Evolutionary conservation across 2,797 vertebrate genomes (phyloP), one percentile per base, ranked within the genome.

Genomic region (Sebastiscus tertius): DNA sequence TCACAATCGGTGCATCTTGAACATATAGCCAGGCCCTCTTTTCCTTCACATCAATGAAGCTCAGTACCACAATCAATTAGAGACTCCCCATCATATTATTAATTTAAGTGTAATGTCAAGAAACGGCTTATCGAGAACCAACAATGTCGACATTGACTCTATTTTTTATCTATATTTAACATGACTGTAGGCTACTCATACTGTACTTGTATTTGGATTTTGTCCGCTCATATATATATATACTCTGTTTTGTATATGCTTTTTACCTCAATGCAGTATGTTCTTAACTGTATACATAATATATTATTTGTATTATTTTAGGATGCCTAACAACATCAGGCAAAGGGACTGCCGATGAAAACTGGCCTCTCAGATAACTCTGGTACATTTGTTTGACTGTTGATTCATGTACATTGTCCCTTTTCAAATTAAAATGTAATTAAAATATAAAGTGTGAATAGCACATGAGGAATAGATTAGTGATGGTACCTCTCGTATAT

Each of bases 401-500:
- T 49, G 46, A 49, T 0, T 49, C 18, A 49, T 49, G 46, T 20
- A 8, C 18, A 20, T 20, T 20, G 16, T 49, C 18, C 46, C 1
- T 49, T 49, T 2, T 20, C 18, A 49, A 0, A 49, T 49, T 9
- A 49, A 49, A 20, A 0, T 20, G 0, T 0, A 49, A 49, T 4
- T 20, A 49, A 49, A 16, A 27, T 1, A 11, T 18, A 20, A 54
- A 13, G 20, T 6, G 14, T 56, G 14, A 39, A 54, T 1, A 13
- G 3, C 5, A 70, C 2, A 33, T 26, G 22, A 2, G 14, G 18
- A 56, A 10, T 4, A 22, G 24, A 42, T 12, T 36, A 20, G 18
- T 22, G 5, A 33, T 1, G 3, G 88, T 89, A 98, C 99, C 97
- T 99, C 98, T 93, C 99, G 92, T 81, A 99, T 99, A 75, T 99